Evolutionary conservation across 2,113 vertebrate genomes (phyloP), one percentile per base, ranked within the genome.

Genomic region (Siphamia tubifer): DNA sequence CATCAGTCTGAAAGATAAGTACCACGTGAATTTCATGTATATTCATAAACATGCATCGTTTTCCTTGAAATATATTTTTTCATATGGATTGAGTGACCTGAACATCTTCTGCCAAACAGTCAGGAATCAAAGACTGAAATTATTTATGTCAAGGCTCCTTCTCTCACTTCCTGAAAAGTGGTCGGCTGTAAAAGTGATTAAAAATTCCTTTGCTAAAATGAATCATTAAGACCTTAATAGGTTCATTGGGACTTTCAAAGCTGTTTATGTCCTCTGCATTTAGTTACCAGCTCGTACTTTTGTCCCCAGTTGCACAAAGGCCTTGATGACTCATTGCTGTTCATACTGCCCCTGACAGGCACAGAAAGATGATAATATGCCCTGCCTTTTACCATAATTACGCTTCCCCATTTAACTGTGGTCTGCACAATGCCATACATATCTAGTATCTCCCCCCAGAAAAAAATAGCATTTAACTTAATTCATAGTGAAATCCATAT

Each of bases 281-380:
- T 69, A 60, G 76, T 55, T 66, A 70, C 55, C 60, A 57, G 74
- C 30, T 47, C 61, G 63, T 73, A 78, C 73, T 68, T 81, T 74
- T 44, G 70, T 72, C 62, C 74, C 68, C 21, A 44, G 45, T 38
- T 53, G 39, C 49, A 71, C 40, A 71, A 65, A 79, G 42, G 83
- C 74, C 71, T 63, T 42, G 53, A 76, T 78, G 76, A 82, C 21
- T 83, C 74, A 81, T 76, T 84, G 82, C 67, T 74, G 72, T 84
- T 84, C 75, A 78, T 71, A 75, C 49, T 61, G 30, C 44, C 64
- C 57, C 65, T 79, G 71, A 73, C 68, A 83, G 51, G 38, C 61
- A 31, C 36, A 68, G 49, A 74, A 74, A 65, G 51, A 77, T 71
- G 36, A 62, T 74, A 56, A 70, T 68, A 77, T 52, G 42, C 55